Conservation (phyloP, 2,113 vertebrate genomes). For the Crypturellus undulatus region DNA sequence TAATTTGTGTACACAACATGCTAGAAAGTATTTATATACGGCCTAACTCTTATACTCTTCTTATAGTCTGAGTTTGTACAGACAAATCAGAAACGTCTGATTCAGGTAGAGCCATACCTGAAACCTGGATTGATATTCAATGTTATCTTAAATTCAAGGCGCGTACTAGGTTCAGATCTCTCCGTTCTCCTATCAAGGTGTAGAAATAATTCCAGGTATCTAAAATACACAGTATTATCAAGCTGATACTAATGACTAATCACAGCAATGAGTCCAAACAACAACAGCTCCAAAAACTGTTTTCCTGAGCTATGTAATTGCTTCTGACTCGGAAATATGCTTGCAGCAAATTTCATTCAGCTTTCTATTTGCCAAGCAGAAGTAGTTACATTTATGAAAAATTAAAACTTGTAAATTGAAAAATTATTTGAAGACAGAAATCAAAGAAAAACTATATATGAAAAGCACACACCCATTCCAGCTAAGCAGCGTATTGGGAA, state of each 20-base stretch:
- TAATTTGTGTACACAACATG: conserved; percentile 55
- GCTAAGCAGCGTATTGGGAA: neutral
- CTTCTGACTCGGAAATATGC: neutral
- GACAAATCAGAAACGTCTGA: neutral
- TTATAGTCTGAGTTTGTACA: neutral
- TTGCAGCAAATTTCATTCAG: neutral
- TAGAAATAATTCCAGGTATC: conserved; percentile 12
- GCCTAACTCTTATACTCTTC: neutral
- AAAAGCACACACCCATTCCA: neutral
- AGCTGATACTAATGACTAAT: conserved; percentile 14
- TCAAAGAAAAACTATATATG: neutral
- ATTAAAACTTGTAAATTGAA: conserved; percentile 44
- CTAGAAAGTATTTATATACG: conserved; percentile 41
- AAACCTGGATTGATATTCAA: neutral
- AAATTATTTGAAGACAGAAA: neutral
- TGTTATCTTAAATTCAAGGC: neutral
- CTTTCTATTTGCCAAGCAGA: conserved; percentile 2
- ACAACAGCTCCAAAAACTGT: neutral
- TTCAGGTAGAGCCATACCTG: neutral
- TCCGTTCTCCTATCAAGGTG: neutral
- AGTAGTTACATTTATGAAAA: conserved; percentile 49
- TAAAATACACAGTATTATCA: conserved; percentile 1
- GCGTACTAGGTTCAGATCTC: neutral
- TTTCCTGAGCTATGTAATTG: neutral
- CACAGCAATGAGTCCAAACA: neutral